Evolutionary conservation across 2,888 invertebrate species (phyloP), one percentile per base, ranked within the genome.

Genomic region (Choristoneura rosaceana): DNA sequence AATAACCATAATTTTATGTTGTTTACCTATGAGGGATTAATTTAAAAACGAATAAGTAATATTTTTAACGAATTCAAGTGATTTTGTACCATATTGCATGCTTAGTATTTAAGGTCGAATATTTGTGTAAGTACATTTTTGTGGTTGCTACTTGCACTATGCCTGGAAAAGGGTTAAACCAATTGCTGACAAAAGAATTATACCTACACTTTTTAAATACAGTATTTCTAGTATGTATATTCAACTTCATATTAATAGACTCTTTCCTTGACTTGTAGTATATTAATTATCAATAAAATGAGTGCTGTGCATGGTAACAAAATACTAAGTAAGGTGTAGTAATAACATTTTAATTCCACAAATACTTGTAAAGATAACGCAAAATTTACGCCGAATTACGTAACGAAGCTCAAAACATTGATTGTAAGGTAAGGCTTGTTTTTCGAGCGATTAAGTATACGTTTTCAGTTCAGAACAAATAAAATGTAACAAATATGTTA

Each of bases 401-500:
- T 25, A 55, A 55, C 25, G 3, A 55, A 10, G 25, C 10, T 12
- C 10, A 55, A 55, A 10, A 25, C 12, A 55, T 55, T 3, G 25
- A 55, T 9, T 9, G 9, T 55, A 55, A 25, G 14, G 34, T 52
- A 47, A 52, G 38, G 4, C 7, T 12, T 10, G 0, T 55, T 55
- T 55, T 61, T 45, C 8, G 15, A 70, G 47, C 59, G 25, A 59
- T 64, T 38, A 38, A 15, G 47, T 38, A 50, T 43, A 25, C 34
- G 34, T 41, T 63, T 34, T 34, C 59, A 34, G 52, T 34, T 34
- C 59, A 34, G 52, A 25, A 59, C 62, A 58, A 63, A 63, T 38
- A 9, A 55, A 10, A 55, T 25, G 58, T 70, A 17, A 64, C 69
- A 59, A 64, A 70, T 58, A 25, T n/a, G 47, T 70, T 70, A 70